Evolutionary conservation across 2,888 invertebrate species (phyloP), one percentile per base, ranked within the genome.

Genomic region (Drosophila histrio): DNA sequence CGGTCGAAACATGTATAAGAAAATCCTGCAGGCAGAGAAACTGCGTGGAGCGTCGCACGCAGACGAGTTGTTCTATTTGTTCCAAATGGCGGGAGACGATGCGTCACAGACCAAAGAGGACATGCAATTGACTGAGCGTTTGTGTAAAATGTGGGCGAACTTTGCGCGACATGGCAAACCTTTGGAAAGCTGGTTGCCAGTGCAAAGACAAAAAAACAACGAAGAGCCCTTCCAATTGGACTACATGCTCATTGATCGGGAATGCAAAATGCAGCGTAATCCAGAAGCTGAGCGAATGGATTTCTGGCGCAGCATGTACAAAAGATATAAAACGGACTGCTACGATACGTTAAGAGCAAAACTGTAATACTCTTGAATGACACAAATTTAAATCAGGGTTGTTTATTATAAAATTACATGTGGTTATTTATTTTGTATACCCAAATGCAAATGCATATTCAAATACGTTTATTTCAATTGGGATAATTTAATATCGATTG

Each of bases 111-210:
- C 77, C 0, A 57, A 84, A 4, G 64, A 79, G 0, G 87, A 91
- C 65, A 75, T 71, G 38, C 63, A 72, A 19, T 91, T 93, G 8
- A 90, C 92, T 4, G 89, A 92, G 21, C 91, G 92, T 21, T 90
- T 94, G 79, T 91, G 93, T n/a, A 88, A 91, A 17, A 90, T 94
- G 90, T 94, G 95, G 94, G 93, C 94, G 0, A 94, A 95, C 77
- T 95, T 95, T 88, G 95, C 94, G 0, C 93, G 93, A 83, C 90
- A 89, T 77, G 93, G 93, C 92, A 89, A 91, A 52, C 92, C 92
- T 0, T 90, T 91, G 9, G 91, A 91, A 0, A 58, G 47, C 19
- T 92, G 91, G 92, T 64, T 65, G 3, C 88, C 89, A 0, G 88
- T 91, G 0, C 52, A 62, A 13, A 75, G 66, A n/a, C 67, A 58